Evolutionary conservation across 2,113 vertebrate genomes (phyloP), one percentile per base, ranked within the genome.

Genomic region (Syngnathus floridae): DNA sequence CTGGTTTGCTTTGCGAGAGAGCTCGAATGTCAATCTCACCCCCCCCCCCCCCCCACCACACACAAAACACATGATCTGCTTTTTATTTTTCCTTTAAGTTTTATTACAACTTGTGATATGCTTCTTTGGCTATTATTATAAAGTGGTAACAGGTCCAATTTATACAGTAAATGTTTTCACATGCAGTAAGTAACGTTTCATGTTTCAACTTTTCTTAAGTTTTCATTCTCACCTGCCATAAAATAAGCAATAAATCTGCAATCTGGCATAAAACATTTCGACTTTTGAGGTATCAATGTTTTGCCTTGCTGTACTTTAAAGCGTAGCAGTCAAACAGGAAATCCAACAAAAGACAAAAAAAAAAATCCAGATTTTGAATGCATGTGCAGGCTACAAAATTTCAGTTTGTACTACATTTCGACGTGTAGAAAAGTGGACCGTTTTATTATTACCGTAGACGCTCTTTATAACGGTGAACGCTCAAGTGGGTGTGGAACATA

Each of bases 1-100:
- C 70, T 79, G 77, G 10, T 78, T 73, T 70, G 51, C 69, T 36
- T 19, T 71, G 49, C 72, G 36, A 67, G 64, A 74, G 64, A 74
- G 59, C n/a, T 55, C 5, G 51, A 22, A 40, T 72, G 64, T 75
- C 68, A 78, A 75, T 13, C 43, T 5, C 37, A 5, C 37, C 37
- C 37, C 37, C 4, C 37, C 37, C 2, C 5, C 5, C 13, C 16
- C 43, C 16, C 43, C 16, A 79, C 72, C 79, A 37, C 48, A 48
- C 75, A 64, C 35, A 57, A 64, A 38, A 70, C 55, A 76, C 48
- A 9, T 9, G 51, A 40, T 1, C n/a, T n/a, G 14, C 56, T 55
- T 37, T 52, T 49, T 31, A 73, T 81, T 80, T 67, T 31, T 31
- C 26, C 26, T 31, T 38, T 41, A 12, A 61, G 38, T 46, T 76